These are phyloP conservation scores for Philaethria dido DNA, from an alignment of 2,888 invertebrate genomes.

Conservation along the genomic window DNA sequence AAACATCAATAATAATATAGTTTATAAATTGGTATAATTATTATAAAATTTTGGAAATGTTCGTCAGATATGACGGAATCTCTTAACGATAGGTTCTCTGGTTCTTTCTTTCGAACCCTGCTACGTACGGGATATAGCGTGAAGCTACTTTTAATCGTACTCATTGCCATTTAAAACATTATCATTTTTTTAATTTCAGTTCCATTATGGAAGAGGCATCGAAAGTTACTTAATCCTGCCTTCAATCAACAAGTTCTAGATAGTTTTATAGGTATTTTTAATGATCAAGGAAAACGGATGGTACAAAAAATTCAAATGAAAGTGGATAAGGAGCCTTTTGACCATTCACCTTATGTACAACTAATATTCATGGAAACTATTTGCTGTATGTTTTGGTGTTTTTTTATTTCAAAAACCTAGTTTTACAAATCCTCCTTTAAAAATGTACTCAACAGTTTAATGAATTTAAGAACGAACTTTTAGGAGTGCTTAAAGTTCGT, in stretches of 20 bases:
- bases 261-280: slow-evolving; percentile 52
- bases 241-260: slow-evolving; percentile 54
- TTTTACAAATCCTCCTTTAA: too few relatives aligned
- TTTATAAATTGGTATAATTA: too few relatives aligned
- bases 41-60: too few relatives aligned
- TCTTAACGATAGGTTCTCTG: too few relatives aligned
- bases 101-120: too few relatives aligned
- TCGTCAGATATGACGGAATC: too few relatives aligned
- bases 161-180: background rate
- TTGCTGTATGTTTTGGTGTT: slow-evolving; percentile 50
- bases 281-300: slow-evolving; percentile 50
- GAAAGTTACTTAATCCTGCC: slow-evolving; percentile 55
- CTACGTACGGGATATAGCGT: too few relatives aligned
- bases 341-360: slow-evolving; percentile 48
- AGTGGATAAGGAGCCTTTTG: slow-evolving; percentile 50
- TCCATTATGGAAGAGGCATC: slow-evolving; percentile 55
- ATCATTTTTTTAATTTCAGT: slow-evolving; percentile 47
- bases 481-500: too few relatives aligned
- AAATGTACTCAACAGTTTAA: too few relatives aligned
- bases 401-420: background rate
- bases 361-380: slow-evolving; percentile 52
- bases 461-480: background rate
- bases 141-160: too few relatives aligned
- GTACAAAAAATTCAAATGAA: slow-evolving; percentile 45
- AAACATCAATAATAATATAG: too few relatives aligned